Evolutionary conservation across 1,140 invertebrate genomes (phyloP).

Genomic region (Drosophila saltans): DNA sequence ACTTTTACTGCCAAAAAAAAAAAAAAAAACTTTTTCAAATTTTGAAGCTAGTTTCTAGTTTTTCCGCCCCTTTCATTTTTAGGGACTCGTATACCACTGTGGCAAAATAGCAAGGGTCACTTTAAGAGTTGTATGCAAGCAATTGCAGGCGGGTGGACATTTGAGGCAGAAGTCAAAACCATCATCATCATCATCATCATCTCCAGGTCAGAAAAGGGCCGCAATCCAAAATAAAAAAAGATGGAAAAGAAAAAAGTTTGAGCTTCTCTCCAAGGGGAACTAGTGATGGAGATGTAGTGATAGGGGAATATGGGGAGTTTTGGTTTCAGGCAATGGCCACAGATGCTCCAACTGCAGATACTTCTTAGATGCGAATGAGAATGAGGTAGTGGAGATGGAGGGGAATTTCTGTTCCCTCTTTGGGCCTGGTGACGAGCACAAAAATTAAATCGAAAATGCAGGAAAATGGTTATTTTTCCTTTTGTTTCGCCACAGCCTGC

Average conservation of each 20-base stretch:
- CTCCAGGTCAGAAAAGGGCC: constrained; percentile 14
- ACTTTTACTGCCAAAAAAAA: no score
- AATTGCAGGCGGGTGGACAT: constrained; percentile 18
- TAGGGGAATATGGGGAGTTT: background rate
- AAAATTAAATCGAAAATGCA: constrained; percentile 79
- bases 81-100: background rate
- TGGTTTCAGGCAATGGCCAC: constrained; percentile 44
- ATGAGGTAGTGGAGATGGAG: background rate
- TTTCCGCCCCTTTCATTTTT: background rate
- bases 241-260: constrained; percentile 11
- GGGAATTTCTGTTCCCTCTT: background rate
- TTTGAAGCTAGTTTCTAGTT: no score
- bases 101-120: background rate
- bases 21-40: no score
- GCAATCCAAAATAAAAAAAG: constrained; percentile 13
- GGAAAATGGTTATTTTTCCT: constrained; percentile 72
- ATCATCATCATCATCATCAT: constrained; percentile 25
- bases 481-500: constrained; percentile 46
- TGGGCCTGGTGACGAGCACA: constrained; percentile 65
- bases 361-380: constrained; percentile 1
- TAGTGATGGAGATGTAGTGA: constrained; percentile 33
- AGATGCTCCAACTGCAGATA: constrained; percentile 44
- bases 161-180: constrained; percentile 28
- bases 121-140: constrained; percentile 14
- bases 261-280: constrained; percentile 51